Base-by-base conservation (phyloP, 2,797 vertebrate genomes). In the Heterohyrax brucei region DNA sequence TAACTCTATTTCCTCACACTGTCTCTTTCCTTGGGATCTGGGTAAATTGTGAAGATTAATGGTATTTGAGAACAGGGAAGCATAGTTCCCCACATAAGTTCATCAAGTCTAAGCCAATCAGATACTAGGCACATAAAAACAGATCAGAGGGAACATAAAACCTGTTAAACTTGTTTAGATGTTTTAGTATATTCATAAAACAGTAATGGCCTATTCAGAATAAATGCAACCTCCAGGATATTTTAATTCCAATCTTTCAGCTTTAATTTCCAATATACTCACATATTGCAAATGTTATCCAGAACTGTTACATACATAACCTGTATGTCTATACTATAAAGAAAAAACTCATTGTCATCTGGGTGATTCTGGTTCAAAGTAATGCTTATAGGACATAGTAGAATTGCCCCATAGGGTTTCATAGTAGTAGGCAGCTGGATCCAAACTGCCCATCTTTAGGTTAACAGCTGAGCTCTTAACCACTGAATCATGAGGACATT, bases 1-100 rank as follows among this genome's bases (percentile, higher is more conserved):
- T 39, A 83, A 89, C 1, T 68, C 14, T 94, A n/a, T 48, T 97
- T 61, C 61, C 30, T n/a, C 14, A 28, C 75, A 94, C 26, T 59
- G 8, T 79, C 3, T 13, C 53, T 85, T 87, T 61, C 50, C 22
- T 83, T 75, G 62, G 44, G 33, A 53, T 46, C 53, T 83, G 48
- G 85, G 10, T 44, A 87, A 70, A 21, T 48, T 39, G 8, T 78
- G 7, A 44, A 68, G 10, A 12, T 50, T 48, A 39, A 61, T 24
- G 28, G 30, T 64, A 8, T 10, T 50, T 26, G 46, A 76, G 30
- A n/a, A 13, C 68, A 87, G 56, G 16, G 3, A 33, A 66, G 39
- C 21, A 8, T 18, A 22, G 46, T 39, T 19, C n/a, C 68, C 16
- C n/a, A 48, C 12, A 28, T 86, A 19, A 39, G 13, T 33, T 76